These are phyloP conservation scores for Alethe diademata DNA, from an alignment of 2,113 vertebrate genomes.

Conservation along the genomic window DNA sequence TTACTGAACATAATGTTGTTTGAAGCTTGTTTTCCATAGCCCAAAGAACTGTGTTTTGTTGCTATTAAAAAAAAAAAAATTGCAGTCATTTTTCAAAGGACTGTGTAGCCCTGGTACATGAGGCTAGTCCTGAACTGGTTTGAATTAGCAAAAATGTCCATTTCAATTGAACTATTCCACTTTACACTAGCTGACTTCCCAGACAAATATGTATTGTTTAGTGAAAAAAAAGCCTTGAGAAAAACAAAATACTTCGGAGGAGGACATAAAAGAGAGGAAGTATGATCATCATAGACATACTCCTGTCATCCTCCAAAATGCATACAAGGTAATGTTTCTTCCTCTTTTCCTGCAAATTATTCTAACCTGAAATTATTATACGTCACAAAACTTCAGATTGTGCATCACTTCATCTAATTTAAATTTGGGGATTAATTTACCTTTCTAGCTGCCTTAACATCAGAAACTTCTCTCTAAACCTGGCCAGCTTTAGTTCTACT, in stretches of 20 bases:
- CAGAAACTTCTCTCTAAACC: neutral
- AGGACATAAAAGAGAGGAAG: neutral
- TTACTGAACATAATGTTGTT: neutral
- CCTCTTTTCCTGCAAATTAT: neutral
- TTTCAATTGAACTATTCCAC: neutral
- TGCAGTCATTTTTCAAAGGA: neutral
- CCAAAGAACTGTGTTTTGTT: neutral
- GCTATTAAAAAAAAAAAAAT: neutral
- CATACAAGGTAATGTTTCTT: neutral
- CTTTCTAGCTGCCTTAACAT: neutral
- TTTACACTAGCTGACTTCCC: neutral
- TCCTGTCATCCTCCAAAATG: neutral
- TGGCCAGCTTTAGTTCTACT: neutral
- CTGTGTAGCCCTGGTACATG: neutral
- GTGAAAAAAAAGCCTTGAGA: neutral
- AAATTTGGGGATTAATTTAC: neutral
- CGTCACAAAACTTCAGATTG: neutral
- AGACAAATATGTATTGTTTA: neutral
- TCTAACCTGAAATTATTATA: neutral
- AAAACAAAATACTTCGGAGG: neutral
- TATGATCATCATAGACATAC: neutral
- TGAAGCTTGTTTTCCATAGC: slow-evolving; percentile 7
- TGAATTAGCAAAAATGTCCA: neutral
- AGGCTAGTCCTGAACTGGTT: neutral
- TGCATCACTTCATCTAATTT: neutral